phyloP scores from a whole-genome alignment of 2,797 vertebrate genomes.

The Microtus obscurus region DNA sequence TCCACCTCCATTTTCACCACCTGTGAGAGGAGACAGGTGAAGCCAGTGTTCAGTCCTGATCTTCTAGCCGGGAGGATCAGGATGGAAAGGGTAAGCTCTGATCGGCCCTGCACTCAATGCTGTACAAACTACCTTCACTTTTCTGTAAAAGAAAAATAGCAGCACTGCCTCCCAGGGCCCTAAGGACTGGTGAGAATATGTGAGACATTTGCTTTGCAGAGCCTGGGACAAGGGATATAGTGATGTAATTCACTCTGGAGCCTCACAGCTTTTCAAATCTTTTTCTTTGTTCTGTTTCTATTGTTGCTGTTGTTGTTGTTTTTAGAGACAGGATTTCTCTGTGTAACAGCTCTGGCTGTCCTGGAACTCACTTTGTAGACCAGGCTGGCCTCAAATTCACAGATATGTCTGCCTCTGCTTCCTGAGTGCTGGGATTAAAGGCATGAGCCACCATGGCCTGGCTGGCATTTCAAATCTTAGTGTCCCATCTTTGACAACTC shows the following conservation, averaged over 20 bases:
- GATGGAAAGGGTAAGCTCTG: not conserved
- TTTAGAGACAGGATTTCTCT: not conserved
- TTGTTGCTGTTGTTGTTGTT: not conserved
- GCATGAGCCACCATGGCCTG: not conserved
- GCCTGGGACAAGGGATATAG: not conserved
- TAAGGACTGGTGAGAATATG: not conserved
- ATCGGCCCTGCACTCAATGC: not conserved
- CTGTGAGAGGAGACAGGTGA: not conserved
- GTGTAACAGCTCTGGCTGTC: not conserved
- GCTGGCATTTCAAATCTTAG: not conserved
- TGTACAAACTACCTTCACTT: not conserved
- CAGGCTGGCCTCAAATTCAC: not conserved
- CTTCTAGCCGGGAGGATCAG: not conserved
- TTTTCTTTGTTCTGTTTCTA: not conserved
- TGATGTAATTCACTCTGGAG: not conserved
- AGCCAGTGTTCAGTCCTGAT: not conserved
- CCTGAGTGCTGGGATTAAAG: not conserved
- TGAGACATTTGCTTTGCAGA: not conserved
- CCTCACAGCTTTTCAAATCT: not conserved
- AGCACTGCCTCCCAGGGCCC: not conserved
- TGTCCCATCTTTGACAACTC: not conserved
- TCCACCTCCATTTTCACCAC: not conserved
- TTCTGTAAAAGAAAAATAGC: not conserved
- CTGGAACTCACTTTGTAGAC: not conserved
- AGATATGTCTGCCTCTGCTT: not conserved